Evolutionary conservation across 2,888 invertebrate species (phyloP).

Genomic region (Stegana nigrithorax): DNA sequence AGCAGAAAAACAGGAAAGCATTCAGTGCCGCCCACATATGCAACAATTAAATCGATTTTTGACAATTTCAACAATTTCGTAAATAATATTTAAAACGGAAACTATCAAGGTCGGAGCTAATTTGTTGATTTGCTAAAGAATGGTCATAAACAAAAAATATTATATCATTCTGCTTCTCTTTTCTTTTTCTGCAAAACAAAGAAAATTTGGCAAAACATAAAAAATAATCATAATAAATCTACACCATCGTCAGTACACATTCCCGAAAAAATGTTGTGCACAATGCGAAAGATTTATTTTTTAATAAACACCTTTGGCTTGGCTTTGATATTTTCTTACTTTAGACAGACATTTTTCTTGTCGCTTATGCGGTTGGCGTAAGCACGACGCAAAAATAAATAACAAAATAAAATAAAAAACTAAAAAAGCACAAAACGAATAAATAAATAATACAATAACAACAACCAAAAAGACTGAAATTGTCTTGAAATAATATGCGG

Average conservation of each 20-base stretch:
- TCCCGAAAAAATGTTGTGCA: too few relatives aligned
- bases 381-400: background rate
- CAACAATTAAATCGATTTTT: background rate
- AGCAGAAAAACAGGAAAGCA: background rate
- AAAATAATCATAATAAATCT: background rate
- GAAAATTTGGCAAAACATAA: background rate
- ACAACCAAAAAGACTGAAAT: too few relatives aligned
- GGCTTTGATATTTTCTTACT: background rate
- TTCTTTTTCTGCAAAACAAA: too few relatives aligned
- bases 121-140: slow-evolving; percentile 22
- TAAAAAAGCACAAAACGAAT: background rate
- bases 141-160: slow-evolving; percentile 24
- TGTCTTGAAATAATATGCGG: background rate
- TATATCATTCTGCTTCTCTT: too few relatives aligned
- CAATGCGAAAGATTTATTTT: slow-evolving; percentile 3
- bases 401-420: background rate
- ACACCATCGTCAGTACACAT: too few relatives aligned
- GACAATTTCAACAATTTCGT: background rate
- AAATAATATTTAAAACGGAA: slow-evolving; percentile 36
- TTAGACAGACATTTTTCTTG: slow-evolving; percentile 10
- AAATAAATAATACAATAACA: background rate
- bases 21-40: too few relatives aligned
- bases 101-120: slow-evolving; percentile 45
- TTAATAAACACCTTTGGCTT: slow-evolving; percentile 1
- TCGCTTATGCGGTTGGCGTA: slow-evolving; percentile 32